Percentiles rank a stretch among this genome's conserved stretches.
Conservation (phyloP, 2,888 invertebrate species). For the Andricus quercusramuli region DNA sequence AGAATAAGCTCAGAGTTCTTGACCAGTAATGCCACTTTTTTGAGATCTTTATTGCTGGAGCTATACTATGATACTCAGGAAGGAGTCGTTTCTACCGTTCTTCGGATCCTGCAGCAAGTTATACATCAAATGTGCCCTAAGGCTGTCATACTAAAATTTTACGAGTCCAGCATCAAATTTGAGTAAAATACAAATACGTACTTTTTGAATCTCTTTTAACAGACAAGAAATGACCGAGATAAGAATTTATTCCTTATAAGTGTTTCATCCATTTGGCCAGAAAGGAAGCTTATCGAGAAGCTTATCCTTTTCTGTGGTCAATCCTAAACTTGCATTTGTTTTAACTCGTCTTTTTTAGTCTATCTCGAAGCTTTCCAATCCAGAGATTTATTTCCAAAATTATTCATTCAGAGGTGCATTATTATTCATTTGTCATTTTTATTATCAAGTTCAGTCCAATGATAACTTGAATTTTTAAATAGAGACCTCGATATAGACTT, state of each 20-base stretch:
- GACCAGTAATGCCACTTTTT: conserved; percentile 29
- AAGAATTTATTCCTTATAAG: background rate
- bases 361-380: background rate
- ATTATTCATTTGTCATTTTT: background rate
- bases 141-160: conserved; percentile 21
- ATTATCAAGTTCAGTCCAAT: background rate
- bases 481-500: no score
- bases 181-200: background rate
- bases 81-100: conserved; percentile 4
- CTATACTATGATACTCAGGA: conserved; percentile 9
- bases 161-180: conserved; percentile 9
- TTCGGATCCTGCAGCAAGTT: background rate
- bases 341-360: conserved; percentile 3
- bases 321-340: conserved; percentile 2
- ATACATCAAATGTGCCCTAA: conserved; percentile 1
- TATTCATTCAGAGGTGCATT: background rate
- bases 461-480: no score
- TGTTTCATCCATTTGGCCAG: background rate
- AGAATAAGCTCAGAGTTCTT: background rate
- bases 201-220: background rate
- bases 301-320: background rate
- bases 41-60: conserved; percentile 17
- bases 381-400: no score
- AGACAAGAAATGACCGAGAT: background rate
- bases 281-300: background rate